Base-by-base conservation (phyloP, 2,888 invertebrate genomes). In the Phyllotreta striolata region DNA sequence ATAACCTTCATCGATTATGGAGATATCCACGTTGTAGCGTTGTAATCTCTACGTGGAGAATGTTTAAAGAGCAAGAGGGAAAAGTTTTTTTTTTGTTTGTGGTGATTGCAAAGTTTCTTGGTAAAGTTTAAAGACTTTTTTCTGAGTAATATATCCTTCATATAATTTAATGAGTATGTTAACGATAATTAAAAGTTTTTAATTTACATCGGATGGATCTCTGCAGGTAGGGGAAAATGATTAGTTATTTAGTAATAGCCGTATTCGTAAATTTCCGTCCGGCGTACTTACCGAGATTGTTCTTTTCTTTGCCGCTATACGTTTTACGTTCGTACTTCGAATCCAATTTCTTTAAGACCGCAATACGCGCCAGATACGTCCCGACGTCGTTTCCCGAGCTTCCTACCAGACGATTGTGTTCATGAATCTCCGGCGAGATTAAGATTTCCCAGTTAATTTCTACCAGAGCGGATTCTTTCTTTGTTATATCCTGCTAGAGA, bases 381-480 rank as follows among this genome's bases (percentile, higher is more conserved):
- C 55, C 41, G 39, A 24, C 24, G 34, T 14, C 41, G 9, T 10
- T 40, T 24, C 24, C 4, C 6, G 24, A 37, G 38, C 52, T 60
- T 37, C 10, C 43, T 37, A 6, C 10, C 4, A 24, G 24, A 37
- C 46, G 44, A 39, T 60, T 14, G 60, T 54, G 6, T 37, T 44
- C 41, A 43, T 54, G 46, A 60, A 54, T 54, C 54, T 54, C 39
- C 10, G 34, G 9, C 51, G 24, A 39, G 61, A 61, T 61, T 61
- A 61, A 54, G 55, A 61, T 35, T 61, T 37, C 61, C 24, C 55
- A 61, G 61, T 61, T 47, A 61, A 61, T 61, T 61, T 61, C 61
- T 46, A 46, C 46, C 38, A 46, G 44, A 55, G 34, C 55, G 47
- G 46, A 61, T 61, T 55, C 47, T 47, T 55, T 61, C 61, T 55